phyloP scores from a whole-genome alignment of 1,140 invertebrate species.

The Metaphire vulgaris region DNA sequence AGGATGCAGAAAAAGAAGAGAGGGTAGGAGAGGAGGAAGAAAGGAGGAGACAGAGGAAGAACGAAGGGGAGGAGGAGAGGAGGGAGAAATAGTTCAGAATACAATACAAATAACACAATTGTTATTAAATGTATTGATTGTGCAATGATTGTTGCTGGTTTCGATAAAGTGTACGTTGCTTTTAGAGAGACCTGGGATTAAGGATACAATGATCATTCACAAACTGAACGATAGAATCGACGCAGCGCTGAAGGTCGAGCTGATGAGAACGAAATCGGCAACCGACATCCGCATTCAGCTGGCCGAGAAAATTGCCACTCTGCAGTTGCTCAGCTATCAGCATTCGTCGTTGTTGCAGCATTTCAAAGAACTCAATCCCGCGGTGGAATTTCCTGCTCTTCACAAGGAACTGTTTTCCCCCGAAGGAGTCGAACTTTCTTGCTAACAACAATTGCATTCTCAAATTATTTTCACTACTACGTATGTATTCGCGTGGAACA shows the following conservation, averaged over 20 bases:
- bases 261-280: constrained; percentile 71
- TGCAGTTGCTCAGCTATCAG: constrained; percentile 79
- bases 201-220: constrained; percentile 53
- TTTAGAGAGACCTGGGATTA: constrained; percentile 48
- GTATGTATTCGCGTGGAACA: no score
- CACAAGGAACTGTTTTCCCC: constrained; percentile 93
- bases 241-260: constrained; percentile 76
- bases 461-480: no score
- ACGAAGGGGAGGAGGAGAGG: no score
- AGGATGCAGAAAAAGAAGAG: no score
- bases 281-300: constrained; percentile 68
- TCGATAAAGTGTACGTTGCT: no score
- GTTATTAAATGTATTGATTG: no score
- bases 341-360: constrained; percentile 88
- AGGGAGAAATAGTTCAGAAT: no score
- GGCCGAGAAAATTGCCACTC: constrained; percentile 75
- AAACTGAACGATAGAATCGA: constrained; percentile 83
- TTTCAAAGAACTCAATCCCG: constrained; percentile 81
- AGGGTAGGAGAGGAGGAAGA: no score
- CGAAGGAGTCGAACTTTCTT: constrained; percentile 47
- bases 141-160: no score
- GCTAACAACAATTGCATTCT: no score
- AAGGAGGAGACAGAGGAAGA: no score
- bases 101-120: no score
- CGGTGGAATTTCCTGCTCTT: constrained; percentile 87